A percentile compares a stretch with the other conserved stretches of the same genome.
phyloP scores from a whole-genome alignment of 2,888 invertebrate genomes.

The Lydus trimaculatus region DNA sequence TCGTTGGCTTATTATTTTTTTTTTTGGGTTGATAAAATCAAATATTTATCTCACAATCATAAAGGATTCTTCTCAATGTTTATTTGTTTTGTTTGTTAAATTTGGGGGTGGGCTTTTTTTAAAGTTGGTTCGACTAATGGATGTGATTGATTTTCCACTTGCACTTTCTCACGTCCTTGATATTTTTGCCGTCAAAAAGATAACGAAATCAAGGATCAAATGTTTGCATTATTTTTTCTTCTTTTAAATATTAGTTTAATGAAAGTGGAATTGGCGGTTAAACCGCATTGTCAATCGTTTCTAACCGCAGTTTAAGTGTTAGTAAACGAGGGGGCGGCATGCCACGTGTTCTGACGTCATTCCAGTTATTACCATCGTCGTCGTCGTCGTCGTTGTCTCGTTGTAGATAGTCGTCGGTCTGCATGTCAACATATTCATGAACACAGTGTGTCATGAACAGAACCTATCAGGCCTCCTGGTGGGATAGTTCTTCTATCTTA shows the following conservation, averaged over 20 bases:
- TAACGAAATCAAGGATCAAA: conserved; percentile 12
- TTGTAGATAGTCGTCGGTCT: too few relatives aligned
- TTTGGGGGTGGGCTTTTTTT: background rate
- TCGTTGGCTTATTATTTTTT: too few relatives aligned
- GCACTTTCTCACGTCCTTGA: conserved; percentile 8
- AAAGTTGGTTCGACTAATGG: background rate
- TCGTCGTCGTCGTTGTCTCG: background rate
- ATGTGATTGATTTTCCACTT: background rate
- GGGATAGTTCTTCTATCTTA: conserved; percentile 14
- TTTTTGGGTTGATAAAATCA: background rate
- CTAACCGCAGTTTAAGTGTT: conserved; percentile 37
- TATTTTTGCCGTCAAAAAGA: background rate
- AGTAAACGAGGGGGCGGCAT: conserved; percentile 45
- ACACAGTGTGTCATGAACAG: conserved; percentile 44
- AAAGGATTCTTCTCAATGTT: background rate
- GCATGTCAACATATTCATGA: conserved; percentile 50
- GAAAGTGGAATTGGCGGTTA: conserved; percentile 27
- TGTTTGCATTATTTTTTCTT: conserved; percentile 17
- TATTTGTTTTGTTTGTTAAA: background rate
- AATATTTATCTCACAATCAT: conserved; percentile 2
- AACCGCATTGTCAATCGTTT: background rate
- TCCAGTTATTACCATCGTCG: conserved; percentile 36
- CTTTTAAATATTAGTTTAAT: conserved; percentile 19
- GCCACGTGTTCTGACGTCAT: conserved; percentile 48
- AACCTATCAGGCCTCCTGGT: conserved; percentile 17